Conservation (phyloP, 2,888 invertebrate species). For the Drosophila percnosoma region DNA sequence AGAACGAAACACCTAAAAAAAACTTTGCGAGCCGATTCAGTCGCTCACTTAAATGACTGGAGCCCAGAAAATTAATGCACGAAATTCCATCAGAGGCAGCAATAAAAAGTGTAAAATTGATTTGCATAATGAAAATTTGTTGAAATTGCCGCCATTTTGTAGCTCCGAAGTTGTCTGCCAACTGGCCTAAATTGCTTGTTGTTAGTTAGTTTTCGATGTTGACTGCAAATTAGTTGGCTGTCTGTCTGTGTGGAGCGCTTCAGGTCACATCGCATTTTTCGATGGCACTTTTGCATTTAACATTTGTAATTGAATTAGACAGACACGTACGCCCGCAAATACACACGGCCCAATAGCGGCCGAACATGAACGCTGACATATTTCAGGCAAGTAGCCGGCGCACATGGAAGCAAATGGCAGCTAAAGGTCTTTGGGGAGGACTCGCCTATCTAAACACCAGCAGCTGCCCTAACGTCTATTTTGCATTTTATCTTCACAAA, state of each 20-base stretch:
- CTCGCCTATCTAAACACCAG: slow-evolving; percentile 61
- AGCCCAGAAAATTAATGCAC: slow-evolving; percentile 49
- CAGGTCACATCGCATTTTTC: slow-evolving; percentile 69
- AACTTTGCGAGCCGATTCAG: slow-evolving; percentile 41
- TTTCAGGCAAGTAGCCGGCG: slow-evolving; percentile 53
- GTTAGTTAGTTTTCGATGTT: slow-evolving; percentile 65
- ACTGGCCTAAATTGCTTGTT: slow-evolving; percentile 55
- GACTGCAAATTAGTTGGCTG: slow-evolving; percentile 59
- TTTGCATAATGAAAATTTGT: slow-evolving; percentile 78
- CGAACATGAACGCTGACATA: slow-evolving; percentile 58
- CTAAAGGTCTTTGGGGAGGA: slow-evolving; percentile 17
- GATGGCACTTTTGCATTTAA: slow-evolving; percentile 58
- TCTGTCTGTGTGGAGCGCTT: slow-evolving; percentile 11
- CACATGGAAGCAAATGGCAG: slow-evolving; percentile 47
- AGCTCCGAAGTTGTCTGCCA: slow-evolving; percentile 8
- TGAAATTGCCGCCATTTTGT: slow-evolving; percentile 55
- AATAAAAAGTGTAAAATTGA: slow-evolving; percentile 75
- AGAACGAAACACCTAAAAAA: slow-evolving; percentile 46
- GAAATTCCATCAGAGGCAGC: slow-evolving; percentile 57
- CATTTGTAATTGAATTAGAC: slow-evolving; percentile 72
- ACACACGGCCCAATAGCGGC: slow-evolving; percentile 13
- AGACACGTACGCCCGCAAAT: slow-evolving; percentile 31
- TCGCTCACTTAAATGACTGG: slow-evolving; percentile 54
- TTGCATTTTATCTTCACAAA: slow-evolving; percentile 72
- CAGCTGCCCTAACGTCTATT: slow-evolving; percentile 69